Percentiles rank a stretch among this genome's conserved stretches.
Evolutionary conservation across 2,888 invertebrate species (phyloP).

Genomic region (Fragum whitleyi): DNA sequence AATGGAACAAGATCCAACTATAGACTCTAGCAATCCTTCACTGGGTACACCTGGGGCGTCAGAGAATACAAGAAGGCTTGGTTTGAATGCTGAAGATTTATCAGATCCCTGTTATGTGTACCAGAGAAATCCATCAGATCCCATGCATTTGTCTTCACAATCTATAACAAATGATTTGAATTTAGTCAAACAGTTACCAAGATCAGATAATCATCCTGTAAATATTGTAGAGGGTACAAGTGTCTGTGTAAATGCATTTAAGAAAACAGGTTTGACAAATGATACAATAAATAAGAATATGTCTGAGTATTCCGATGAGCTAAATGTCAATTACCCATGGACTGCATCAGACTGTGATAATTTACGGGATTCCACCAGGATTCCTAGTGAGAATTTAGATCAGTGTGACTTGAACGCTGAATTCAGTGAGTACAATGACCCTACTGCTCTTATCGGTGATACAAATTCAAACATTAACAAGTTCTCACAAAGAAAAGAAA

Average conservation of each 20-base stretch:
- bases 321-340: not conserved
- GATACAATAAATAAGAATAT: not conserved
- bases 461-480: not conserved
- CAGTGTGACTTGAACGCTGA: not conserved
- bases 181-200: not conserved
- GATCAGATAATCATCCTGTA: not conserved
- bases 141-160: not conserved
- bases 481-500: not conserved
- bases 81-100: too few species aligned
- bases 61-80: not conserved
- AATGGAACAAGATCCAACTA: slow-evolving; percentile 58
- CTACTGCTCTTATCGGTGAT: not conserved
- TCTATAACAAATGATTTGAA: not conserved
- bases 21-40: slow-evolving; percentile 51
- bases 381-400: slow-evolving; percentile 10
- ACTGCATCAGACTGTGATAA: not conserved
- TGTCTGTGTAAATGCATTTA: not conserved
- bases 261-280: not conserved
- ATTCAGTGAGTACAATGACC: not conserved
- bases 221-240: not conserved
- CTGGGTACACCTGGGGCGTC: not conserved
- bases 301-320: not conserved
- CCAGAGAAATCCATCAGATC: not conserved
- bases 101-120: not conserved
- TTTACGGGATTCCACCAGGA: not conserved